These are phyloP conservation scores for Adelphocoris suturalis DNA, from an alignment of 2,888 invertebrate genomes.

Conservation along the genomic window DNA sequence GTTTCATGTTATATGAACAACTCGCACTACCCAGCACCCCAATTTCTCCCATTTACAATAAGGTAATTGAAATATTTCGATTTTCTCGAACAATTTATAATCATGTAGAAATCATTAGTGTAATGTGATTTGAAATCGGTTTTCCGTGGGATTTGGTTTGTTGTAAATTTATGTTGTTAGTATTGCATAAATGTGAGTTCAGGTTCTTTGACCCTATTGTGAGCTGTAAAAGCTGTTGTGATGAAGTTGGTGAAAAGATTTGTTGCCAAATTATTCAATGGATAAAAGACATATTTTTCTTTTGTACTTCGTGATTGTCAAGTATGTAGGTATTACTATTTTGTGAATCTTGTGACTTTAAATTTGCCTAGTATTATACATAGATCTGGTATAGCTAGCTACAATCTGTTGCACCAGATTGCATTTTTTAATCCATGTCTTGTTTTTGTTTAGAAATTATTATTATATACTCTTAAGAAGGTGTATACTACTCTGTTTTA, in stretches of 20 bases:
- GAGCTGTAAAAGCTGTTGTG: background rate
- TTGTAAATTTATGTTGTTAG: background rate
- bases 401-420: background rate
- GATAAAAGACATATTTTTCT: background rate
- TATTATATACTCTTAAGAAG: background rate
- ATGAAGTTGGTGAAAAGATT: background rate
- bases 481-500: background rate
- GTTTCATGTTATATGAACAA: too few relatives aligned
- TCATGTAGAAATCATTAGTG: background rate
- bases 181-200: background rate
- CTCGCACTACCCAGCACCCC: too few relatives aligned
- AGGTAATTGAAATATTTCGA: too few relatives aligned
- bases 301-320: slow-evolving; percentile 6
- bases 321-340: background rate
- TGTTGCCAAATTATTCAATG: slow-evolving; percentile 1
- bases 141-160: background rate
- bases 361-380: background rate
- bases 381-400: background rate
- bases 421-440: background rate
- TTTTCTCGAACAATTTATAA: too few relatives aligned
- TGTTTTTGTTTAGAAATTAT: background rate
- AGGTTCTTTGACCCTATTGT: background rate
- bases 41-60: too few relatives aligned
- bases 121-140: background rate
- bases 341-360: background rate